These are phyloP conservation scores for Luperina nickerlii DNA, from an alignment of 2,888 invertebrate genomes.

Conservation along the genomic window DNA sequence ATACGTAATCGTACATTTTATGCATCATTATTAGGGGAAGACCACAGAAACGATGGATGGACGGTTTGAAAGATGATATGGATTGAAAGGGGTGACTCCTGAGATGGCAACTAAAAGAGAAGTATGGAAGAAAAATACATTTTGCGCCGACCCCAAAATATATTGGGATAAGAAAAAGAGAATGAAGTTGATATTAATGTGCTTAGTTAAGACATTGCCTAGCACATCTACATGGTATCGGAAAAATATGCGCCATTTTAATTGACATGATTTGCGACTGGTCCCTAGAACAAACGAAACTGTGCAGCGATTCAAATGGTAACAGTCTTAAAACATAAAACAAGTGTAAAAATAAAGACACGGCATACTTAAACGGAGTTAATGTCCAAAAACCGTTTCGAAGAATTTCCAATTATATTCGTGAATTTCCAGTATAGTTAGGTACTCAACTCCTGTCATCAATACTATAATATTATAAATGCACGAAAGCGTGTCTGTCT, in stretches of 20 bases:
- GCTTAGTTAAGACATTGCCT: background rate
- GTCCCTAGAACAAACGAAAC: background rate
- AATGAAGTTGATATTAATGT: background rate
- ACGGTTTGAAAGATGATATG: background rate
- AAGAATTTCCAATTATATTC: too few species aligned
- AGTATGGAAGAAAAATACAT: background rate
- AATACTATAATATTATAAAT: too few species aligned
- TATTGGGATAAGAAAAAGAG: rapidly evolving
- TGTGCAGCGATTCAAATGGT: background rate
- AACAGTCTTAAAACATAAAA: background rate
- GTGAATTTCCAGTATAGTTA: too few species aligned
- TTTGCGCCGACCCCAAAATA: background rate
- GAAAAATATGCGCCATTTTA: background rate
- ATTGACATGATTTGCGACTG: background rate
- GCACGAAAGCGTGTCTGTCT: too few species aligned
- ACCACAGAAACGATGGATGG: background rate
- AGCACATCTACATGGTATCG: background rate
- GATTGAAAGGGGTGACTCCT: background rate
- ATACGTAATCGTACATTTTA: background rate
- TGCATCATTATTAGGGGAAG: background rate
- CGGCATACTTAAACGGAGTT: too few species aligned
- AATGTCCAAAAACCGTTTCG: background rate
- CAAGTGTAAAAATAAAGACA: background rate
- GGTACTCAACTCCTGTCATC: too few species aligned
- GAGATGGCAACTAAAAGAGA: background rate